Evolutionary conservation across 2,113 vertebrate genomes (phyloP), one percentile per base, ranked within the genome.

Genomic region (Callospermophilus lateralis): DNA sequence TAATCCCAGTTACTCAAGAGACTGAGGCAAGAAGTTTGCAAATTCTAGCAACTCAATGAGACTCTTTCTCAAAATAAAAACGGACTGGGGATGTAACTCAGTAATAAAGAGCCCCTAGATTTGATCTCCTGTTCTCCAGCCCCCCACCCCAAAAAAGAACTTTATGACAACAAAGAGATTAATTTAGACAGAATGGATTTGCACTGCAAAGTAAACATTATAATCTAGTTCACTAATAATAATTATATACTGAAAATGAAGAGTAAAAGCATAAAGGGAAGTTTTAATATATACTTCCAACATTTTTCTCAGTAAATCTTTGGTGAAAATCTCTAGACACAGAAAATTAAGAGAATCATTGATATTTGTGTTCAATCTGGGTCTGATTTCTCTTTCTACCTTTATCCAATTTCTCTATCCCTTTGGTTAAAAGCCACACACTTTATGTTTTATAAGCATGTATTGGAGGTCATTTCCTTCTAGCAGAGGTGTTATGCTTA

Each of bases 281-380:
- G 92, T 83, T 89, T 34, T 48, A 80, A 73, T 77, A 81, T 48
- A 85, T 72, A 84, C 77, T 94, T 53, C 28, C 26, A 92, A 3
- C 73, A 70, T 95, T 95, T 84, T 91, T 51, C 63, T 90, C 42
- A 80, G 12, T 70, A 67, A 34, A 32, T 39, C 15, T 76, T 65
- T 45, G 68, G 68, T 77, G 16, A 92, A 91, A 93, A 89, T 74
- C 30, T 37, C 77, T 32, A 63, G 42, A 17, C 39, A 65, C 32
- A 34, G 45, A 74, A 79, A 28, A 84, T 11, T 63, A 70, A 95
- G 24, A 61, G 34, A 73, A 65, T 48, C 53, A 42, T 39, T 30
- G 22, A 37, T 51, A 37, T 12, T 37, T 6, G 39, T 30, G 20
- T 63, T 92, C n/a, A 8, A 15, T 39, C 13, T 3, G 68, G 15